Evolutionary conservation across 2,797 vertebrate species (phyloP), one percentile per base, ranked within the genome.

Genomic region (Sebastes glaucus): DNA sequence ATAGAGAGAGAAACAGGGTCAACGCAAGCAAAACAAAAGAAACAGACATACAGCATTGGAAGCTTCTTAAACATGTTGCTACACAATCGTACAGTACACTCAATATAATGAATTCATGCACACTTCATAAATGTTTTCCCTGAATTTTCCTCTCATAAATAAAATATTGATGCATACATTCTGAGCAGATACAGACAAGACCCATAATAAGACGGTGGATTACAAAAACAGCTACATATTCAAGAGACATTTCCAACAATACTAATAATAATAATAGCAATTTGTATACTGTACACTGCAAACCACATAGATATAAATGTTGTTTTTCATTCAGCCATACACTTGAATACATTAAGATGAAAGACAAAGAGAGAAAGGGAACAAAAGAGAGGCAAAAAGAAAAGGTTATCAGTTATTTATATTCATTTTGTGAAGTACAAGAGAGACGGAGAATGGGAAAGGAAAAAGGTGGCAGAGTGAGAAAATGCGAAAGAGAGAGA

Each of bases 381-480:
- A 82, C 75, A 78, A 84, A 80, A 73, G 65, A 82, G 22, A 70
- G 2, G 11, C 70, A 32, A 46, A 74, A 38, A 82, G 74, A 75
- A 93, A 92, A 93, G 89, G 89, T 92, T 86, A 89, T 89, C 74
- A 11, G 68, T 60, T 81, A 62, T 79, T 89, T 88, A 73, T 78
- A 84, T 88, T 87, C 79, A 76, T 75, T 88, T 83, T 62, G 33
- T 18, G 57, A 84, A 89, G 80, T 59, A 78, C 55, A 76, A 72
- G 46, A 61, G 53, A 82, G 63, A 68, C 5, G 13, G 32, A 55
- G 57, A 59, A 69, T 27, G 63, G 42, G 33, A 1, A 7, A 56
- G 62, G 32, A 55, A 68, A 71, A 89, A 82, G 73, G 79, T 65
- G 60, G 55, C 75, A 53, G 65, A 77, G 5, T n/a, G 74, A 88